phyloP scores from a whole-genome alignment of 2,888 invertebrate species.

The Eilema caniola region DNA sequence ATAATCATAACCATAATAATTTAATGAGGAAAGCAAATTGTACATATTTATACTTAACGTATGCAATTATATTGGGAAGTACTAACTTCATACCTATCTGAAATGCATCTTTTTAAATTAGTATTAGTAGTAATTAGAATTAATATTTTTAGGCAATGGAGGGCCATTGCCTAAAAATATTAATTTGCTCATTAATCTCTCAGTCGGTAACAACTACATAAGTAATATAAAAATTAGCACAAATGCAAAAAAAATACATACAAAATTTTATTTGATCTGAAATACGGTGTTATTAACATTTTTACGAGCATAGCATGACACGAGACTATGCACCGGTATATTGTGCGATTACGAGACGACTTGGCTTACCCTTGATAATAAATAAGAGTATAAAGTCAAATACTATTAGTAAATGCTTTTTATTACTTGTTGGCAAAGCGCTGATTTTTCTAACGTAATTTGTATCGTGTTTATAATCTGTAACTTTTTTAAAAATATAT shows the following conservation, averaged over 20 bases:
- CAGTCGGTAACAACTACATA: too few species aligned
- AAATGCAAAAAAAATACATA: not conserved
- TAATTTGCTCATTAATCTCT: too few species aligned
- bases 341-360: not conserved
- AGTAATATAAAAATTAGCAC: too few species aligned
- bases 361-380: conserved; percentile 24
- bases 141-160: too few species aligned
- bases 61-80: too few species aligned
- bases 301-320: not conserved
- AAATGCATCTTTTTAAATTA: too few species aligned
- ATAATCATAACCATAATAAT: too few species aligned
- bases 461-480: conserved; percentile 21
- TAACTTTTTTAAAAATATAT: conserved; percentile 1
- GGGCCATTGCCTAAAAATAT: too few species aligned
- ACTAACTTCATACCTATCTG: too few species aligned
- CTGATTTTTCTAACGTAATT: conserved; percentile 24
- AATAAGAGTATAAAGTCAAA: conserved; percentile 25
- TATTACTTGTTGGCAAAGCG: conserved; percentile 39
- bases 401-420: conserved; percentile 31
- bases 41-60: too few species aligned
- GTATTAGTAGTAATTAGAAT: too few species aligned
- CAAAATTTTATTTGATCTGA: not conserved
- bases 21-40: too few species aligned
- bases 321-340: not conserved
- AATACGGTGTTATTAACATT: not conserved